Evolutionary conservation across 1,140 invertebrate species (phyloP), one percentile per base, ranked within the genome.

Genomic region (Gonatopus flavifemur): DNA sequence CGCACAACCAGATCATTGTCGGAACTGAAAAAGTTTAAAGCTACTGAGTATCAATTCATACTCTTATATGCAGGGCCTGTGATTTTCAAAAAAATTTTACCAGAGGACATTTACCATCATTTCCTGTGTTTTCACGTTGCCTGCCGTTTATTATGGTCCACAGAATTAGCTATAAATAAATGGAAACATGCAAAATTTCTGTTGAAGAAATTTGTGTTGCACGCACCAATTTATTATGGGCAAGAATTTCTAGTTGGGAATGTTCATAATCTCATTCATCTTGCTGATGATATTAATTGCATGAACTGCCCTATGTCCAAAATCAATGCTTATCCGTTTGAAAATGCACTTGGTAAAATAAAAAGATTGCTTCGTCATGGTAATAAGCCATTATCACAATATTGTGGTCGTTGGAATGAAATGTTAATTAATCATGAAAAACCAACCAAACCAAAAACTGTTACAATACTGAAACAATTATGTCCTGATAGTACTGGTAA

Each of bases 121-220:
- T 59, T 62, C 36, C 16, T 63, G 19, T 31, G 59, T n/a, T 41
- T 63, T 12, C 56, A 58, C 18, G 41, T 39, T 20, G 40, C 49
- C 5, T 39, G 46, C 15, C 38, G 57, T 43, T 40, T 60, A 22
- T 52, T 64, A 33, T 43, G 44, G 12, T 52, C 52, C 15, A 51
- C 49, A 9, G 18, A 33, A 13, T 33, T 49, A 20, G 8, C 24
- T 37, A 3, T 53, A 5, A 6, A 20, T 16, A 42, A 59, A 37
- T 39, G 16, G 19, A 28, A 45, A 9, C 25, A 51, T 16, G 51
- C 57, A 3, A 50, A 49, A 47, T 10, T 31, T 16, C 48, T 52
- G 10, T 31, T 65, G 5, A 42, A 13, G 47, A 45, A 13, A 36
- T 62, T 65, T 47, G 54, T 62, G 10, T 20, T 21, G 20, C 12